Evolutionary conservation across 2,888 invertebrate genomes (phyloP).

Genomic region (Drosophila melanosoma): DNA sequence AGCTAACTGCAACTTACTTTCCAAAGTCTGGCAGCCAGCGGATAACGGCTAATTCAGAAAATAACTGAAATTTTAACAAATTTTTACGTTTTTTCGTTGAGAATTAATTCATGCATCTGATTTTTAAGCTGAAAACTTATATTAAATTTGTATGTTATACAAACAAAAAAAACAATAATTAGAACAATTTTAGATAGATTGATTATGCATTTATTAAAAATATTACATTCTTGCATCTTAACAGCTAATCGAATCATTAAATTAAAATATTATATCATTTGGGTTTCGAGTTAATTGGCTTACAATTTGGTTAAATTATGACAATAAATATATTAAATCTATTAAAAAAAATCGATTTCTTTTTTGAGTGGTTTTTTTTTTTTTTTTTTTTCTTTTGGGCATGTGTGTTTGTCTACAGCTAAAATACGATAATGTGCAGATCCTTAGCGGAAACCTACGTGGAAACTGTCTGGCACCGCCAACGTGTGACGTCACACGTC

Average conservation of each 20-base stretch:
- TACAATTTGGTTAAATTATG: conserved; percentile 38
- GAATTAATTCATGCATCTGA: neutral
- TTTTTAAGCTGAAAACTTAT: neutral
- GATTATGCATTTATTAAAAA: conserved; percentile 65
- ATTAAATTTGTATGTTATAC: neutral
- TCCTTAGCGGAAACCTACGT: conserved; percentile 12
- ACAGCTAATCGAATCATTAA: conserved; percentile 42
- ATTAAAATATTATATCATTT: conserved; percentile 50
- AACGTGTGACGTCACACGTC: conserved; percentile 53
- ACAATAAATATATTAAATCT: conserved; percentile 40
- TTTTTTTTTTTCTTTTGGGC: conserved; percentile 9
- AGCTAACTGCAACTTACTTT: accelerated
- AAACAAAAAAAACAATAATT: neutral
- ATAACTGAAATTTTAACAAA: neutral
- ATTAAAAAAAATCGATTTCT: conserved; percentile 39
- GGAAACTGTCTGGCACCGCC: conserved; percentile 4
- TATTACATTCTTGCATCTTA: conserved; percentile 57
- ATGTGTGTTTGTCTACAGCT: conserved; percentile 12
- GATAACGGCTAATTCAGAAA: conserved; percentile 20
- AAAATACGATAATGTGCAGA: conserved; percentile 8
- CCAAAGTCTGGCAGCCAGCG: conserved; percentile 24
- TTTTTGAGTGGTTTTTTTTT: neutral
- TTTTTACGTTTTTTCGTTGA: neutral
- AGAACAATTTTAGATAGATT: conserved; percentile 8
- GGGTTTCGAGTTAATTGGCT: conserved; percentile 38